Evolutionary conservation across 2,797 vertebrate species (phyloP), one percentile per base, ranked within the genome.

Genomic region (Epinephelus awoara): DNA sequence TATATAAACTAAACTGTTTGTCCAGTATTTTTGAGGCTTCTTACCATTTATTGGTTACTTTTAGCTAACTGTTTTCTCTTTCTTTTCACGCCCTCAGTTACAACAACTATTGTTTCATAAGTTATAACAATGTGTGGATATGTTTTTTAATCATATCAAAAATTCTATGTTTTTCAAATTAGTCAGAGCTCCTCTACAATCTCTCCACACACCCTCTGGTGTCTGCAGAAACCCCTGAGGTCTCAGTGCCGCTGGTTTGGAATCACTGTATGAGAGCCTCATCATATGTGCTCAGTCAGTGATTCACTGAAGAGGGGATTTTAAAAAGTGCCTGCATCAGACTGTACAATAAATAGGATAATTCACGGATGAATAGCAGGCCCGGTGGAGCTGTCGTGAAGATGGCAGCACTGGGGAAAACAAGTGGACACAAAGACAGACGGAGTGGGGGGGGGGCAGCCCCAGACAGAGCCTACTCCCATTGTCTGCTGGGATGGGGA

Each of bases 401-500:
- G 79, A 75, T 69, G 70, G 40, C 74, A 75, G 72, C 75, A 80
- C 65, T 14, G 57, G 76, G 71, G 40, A 72, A 84, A 90, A 91
- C 86, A 88, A 90, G 84, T 83, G 82, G 91, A 86, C 78, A 90
- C 80, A 87, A 91, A 89, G 91, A 88, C 79, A 13, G 34, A 34
- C 34, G 7, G 27, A 25, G 25, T 3, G 56, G 69, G 52, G 27
- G 66, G 84, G 80, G 49, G 64, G 55, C 4, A 1, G 46, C 55
- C 59, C 84, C 88, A 93, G 89, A 91, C 92, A 77, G 79, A 82
- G 76, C 65, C 78, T 51, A 14, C 83, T 84, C 77, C 91, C 77
- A 92, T 94, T 94, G 94, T 94, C 90, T 92, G 82, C 74, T 23
- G 73, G 68, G 84, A 83, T 59, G 75, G 54, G 0, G 56, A 85